Evolutionary conservation across 1,140 invertebrate species (phyloP).

Genomic region (Apolygus lucorum): DNA sequence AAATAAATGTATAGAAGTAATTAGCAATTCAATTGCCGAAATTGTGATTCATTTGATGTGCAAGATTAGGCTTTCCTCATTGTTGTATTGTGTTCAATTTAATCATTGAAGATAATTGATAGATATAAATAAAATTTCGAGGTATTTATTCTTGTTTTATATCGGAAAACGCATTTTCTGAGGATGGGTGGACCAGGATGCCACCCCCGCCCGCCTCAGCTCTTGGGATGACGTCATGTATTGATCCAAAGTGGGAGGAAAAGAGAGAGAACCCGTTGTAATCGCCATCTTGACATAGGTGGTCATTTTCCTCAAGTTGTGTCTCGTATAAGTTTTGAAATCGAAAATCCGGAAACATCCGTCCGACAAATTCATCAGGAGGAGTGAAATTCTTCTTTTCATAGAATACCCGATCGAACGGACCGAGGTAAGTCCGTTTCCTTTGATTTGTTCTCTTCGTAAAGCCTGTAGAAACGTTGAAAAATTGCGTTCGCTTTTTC

Average conservation of each 20-base stretch:
- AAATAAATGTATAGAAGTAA: no score
- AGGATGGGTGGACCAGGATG: neutral
- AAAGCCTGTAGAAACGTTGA: neutral
- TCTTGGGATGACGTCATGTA: constrained; percentile 31
- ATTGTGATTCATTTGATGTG: no score
- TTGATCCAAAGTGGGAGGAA: constrained; percentile 30
- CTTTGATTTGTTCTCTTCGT: neutral
- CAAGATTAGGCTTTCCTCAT: no score
- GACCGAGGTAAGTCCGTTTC: constrained; percentile 47
- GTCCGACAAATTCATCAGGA: constrained; percentile 43
- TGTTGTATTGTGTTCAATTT: no score
- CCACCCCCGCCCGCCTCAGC: neutral
- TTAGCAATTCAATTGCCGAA: no score
- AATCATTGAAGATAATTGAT: neutral
- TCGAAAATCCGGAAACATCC: constrained; percentile 46
- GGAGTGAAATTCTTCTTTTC: constrained; percentile 50
- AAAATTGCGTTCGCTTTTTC: neutral
- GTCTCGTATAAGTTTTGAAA: constrained; percentile 20
- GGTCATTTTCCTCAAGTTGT: constrained; percentile 29
- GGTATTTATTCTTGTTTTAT: no score
- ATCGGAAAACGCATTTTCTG: no score
- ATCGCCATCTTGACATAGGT: constrained; percentile 48
- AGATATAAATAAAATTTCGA: neutral
- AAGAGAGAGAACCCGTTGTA: constrained; percentile 30
- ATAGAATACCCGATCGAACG: constrained; percentile 57